Base-by-base conservation (phyloP, 2,797 vertebrate species). In the Cheirogaleus major region DNA sequence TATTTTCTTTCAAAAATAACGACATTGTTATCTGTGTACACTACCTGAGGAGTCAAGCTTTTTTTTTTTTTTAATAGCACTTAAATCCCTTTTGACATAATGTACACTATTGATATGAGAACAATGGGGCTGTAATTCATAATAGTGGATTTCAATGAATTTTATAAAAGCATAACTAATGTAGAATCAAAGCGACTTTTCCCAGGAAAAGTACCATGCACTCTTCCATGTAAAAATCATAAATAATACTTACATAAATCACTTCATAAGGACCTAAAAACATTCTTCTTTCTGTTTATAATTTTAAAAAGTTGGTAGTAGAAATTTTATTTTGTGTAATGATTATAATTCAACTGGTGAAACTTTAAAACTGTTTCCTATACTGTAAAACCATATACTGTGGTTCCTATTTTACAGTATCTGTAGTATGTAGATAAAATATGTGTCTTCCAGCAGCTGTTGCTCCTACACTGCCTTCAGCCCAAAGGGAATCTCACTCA, bases 161-260 rank as follows among this genome's bases (percentile, higher is more conserved):
- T 96, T 80, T 89, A 6, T 45, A 72, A 95, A 93, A 96, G 87
- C 55, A 13, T 48, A 94, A 97, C 93, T 97, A 95, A 98, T 65
- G 43, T 78, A 89, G 93, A 97, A 45, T 79, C 93, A 76, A 96
- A 95, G 22, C 83, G 52, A 81, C 69, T 98, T 97, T 97, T 83
- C 83, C 22, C 57, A 80, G 17, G 38, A 98, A 98, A 95, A 52
- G n/a, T 7, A 43, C 57, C 89, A 88, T 86, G 67, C 41, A 83
- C 84, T 97, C 17, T 86, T 43, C 38, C 61, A 43, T 65, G 30
- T 41, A 94, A 90, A 97, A 97, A 95, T 23, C 7, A 30, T 95
- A 97, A 98, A 93, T 38, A 97, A n/a, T 67, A 95, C 13, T 94
- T 94, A 92, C 76, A 97, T 97, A 97, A 98, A 97, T 98, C 93